A percentile compares a stretch with the other conserved stretches of the same genome.
Evolutionary conservation across 2,113 vertebrate species (phyloP).

Genomic region (Corythornis madagascariensis): DNA sequence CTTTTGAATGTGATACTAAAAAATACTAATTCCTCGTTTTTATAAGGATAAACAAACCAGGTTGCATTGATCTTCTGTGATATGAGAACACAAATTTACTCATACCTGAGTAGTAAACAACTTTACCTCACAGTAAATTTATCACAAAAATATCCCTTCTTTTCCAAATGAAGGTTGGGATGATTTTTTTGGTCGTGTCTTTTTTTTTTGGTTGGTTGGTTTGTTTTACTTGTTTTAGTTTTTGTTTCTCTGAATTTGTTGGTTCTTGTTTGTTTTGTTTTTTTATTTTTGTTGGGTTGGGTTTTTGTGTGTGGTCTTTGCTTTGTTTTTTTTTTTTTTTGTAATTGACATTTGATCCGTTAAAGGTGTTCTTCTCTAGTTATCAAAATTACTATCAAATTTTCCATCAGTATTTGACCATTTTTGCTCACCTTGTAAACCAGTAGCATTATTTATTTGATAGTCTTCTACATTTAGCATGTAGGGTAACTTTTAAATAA

Average conservation of each 20-base stretch:
- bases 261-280: too few relatives aligned
- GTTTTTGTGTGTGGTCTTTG: background rate
- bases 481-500: background rate
- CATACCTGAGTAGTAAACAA: background rate
- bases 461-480: background rate
- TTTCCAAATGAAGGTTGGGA: background rate
- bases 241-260: too few relatives aligned
- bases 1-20: too few relatives aligned
- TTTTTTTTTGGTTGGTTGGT: background rate
- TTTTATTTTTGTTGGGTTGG: too few relatives aligned
- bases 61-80: background rate
- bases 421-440: background rate
- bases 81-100: background rate
- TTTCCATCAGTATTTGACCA: background rate
- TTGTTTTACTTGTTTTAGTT: too few relatives aligned
- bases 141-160: background rate
- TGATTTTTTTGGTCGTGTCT: background rate
- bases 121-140: background rate
- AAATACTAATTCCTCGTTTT: background rate
- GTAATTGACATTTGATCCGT: background rate
- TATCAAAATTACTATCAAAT: background rate
- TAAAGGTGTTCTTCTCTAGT: background rate
- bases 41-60: background rate
- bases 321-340: too few relatives aligned
- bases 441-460: background rate